Evolutionary conservation across 2,797 vertebrate species (phyloP).

Genomic region (Etheostoma nigrum): DNA sequence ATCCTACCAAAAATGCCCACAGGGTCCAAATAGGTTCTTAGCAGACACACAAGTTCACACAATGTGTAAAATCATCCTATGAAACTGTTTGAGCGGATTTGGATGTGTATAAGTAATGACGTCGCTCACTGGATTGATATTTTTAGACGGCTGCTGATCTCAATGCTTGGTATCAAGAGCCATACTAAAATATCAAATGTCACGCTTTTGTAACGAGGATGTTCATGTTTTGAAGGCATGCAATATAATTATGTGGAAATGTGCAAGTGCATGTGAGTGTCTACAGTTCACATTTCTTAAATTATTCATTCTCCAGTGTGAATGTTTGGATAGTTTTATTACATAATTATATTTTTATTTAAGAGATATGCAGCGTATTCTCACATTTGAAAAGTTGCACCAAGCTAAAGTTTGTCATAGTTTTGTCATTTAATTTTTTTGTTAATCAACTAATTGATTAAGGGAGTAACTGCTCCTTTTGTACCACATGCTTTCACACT

Average conservation of each 20-base stretch:
- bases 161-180: neutral
- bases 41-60: conserved; percentile 33
- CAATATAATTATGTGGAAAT: conserved; percentile 26
- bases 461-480: neutral
- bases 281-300: conserved; percentile 29
- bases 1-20: conserved; percentile 54
- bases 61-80: conserved; percentile 10
- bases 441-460: neutral
- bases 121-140: conserved; percentile 1
- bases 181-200: neutral
- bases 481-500: neutral
- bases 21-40: conserved; percentile 45
- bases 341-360: no score
- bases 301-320: conserved; percentile 44
- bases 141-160: conserved; percentile 6
- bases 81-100: conserved; percentile 4
- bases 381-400: no score
- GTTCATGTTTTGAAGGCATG: conserved; percentile 15
- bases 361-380: no score
- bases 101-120: neutral
- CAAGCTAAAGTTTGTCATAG: no score
- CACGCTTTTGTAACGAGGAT: neutral
- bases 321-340: neutral
- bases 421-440: neutral
- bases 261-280: conserved; percentile 18